Evolutionary conservation across 2,113 vertebrate species (phyloP).

Genomic region (Paedocypris sp.): DNA sequence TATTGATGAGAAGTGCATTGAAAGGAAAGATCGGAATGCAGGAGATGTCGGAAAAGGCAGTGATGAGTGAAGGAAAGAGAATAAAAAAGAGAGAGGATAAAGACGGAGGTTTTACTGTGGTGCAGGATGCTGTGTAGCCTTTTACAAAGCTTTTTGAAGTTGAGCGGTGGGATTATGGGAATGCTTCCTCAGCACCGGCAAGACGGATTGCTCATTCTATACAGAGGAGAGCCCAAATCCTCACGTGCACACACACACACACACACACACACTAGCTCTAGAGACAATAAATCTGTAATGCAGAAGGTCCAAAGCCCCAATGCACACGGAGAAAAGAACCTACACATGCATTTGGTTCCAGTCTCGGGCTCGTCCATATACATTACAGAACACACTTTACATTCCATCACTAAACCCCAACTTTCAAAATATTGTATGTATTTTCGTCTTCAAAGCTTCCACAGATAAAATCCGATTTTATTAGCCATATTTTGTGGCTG

Average conservation of each 20-base stretch:
- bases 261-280: conserved; percentile 8
- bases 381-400: no score
- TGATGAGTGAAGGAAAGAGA: conserved; percentile 15
- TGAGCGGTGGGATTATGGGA: conserved; percentile 21
- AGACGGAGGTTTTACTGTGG: conserved; percentile 15
- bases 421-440: no score
- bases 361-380: no score
- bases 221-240: conserved; percentile 13
- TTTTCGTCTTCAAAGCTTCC: no score
- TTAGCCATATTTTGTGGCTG: no score
- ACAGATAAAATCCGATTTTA: no score
- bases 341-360: no score
- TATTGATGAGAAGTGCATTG: conserved; percentile 14
- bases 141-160: conserved; percentile 33
- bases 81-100: conserved; percentile 12
- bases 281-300: background rate
- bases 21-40: background rate
- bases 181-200: conserved; percentile 28
- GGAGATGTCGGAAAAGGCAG: conserved; percentile 18
- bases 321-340: no score
- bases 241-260: background rate
- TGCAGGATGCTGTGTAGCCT: conserved; percentile 30
- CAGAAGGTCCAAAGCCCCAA: background rate
- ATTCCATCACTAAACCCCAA: no score
- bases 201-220: conserved; percentile 12